Evolutionary conservation across 2,888 invertebrate species (phyloP).

Genomic region (Pseudococcus jackbeardsleyi): DNA sequence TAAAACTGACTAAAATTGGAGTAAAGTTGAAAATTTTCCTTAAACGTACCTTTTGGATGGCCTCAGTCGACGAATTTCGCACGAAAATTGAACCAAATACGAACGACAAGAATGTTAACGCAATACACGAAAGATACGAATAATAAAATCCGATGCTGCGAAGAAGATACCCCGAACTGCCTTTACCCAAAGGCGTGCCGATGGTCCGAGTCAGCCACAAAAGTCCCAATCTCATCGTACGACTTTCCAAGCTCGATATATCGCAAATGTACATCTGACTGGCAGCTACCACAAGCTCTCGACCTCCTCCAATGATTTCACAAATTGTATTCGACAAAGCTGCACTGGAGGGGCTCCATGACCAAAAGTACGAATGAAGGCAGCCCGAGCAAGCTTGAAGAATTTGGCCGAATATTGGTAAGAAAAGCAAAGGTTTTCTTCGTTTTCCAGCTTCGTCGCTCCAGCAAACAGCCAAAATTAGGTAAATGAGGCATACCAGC

Average conservation of each 20-base stretch:
- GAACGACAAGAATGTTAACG: neutral
- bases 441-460: slow-evolving; percentile 59
- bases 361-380: slow-evolving; percentile 67
- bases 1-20: neutral
- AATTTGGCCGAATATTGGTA: slow-evolving; percentile 67
- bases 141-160: slow-evolving; percentile 39
- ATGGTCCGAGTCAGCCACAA: neutral
- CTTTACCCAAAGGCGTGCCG: neutral
- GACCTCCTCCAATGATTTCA: neutral
- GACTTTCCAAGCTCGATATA: neutral
- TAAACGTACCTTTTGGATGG: neutral
- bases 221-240: neutral
- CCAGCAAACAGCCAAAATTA: neutral
- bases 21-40: neutral
- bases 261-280: slow-evolving; percentile 47
- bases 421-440: slow-evolving; percentile 66
- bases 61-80: neutral
- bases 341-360: slow-evolving; percentile 66
- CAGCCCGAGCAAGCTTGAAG: slow-evolving; percentile 66
- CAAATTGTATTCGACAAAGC: neutral
- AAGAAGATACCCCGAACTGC: slow-evolving; percentile 24
- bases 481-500: neutral
- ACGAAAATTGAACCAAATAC: neutral
- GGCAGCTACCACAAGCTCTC: neutral
- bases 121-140: slow-evolving; percentile 26